Evolutionary conservation across 1,140 invertebrate species (phyloP).

Genomic region (Calosoma granatense): DNA sequence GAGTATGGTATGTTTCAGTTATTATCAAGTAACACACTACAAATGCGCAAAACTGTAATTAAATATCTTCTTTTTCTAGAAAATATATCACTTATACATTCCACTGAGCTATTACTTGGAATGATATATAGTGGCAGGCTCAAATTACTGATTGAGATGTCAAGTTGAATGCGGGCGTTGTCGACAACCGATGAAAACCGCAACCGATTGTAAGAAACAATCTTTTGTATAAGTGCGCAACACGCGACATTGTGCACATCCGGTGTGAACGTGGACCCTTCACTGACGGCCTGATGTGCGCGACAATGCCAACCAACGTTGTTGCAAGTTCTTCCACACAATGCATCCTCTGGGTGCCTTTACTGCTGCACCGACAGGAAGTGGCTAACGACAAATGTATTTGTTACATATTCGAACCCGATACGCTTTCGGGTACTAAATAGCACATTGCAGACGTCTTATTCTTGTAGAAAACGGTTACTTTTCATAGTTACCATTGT

Average conservation of each 20-base stretch:
- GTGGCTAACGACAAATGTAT: not conserved
- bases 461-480: no score
- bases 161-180: constrained; percentile 1
- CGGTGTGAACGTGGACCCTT: not conserved
- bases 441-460: no score
- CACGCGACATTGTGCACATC: constrained; percentile 7
- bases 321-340: not conserved
- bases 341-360: not conserved
- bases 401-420: not conserved
- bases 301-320: not conserved
- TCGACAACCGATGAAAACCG: constrained; percentile 3
- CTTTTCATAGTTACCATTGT: not conserved
- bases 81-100: no score
- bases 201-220: not conserved
- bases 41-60: no score
- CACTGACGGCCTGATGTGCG: not conserved
- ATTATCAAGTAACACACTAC: no score
- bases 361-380: not conserved
- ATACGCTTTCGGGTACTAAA: not conserved
- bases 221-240: not conserved
- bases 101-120: no score
- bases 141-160: not conserved
- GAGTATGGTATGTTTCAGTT: no score
- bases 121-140: no score
- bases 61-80: no score